These are phyloP conservation scores for Orthosia gracilis DNA, from an alignment of 2,888 invertebrate genomes.

Conservation along the genomic window DNA sequence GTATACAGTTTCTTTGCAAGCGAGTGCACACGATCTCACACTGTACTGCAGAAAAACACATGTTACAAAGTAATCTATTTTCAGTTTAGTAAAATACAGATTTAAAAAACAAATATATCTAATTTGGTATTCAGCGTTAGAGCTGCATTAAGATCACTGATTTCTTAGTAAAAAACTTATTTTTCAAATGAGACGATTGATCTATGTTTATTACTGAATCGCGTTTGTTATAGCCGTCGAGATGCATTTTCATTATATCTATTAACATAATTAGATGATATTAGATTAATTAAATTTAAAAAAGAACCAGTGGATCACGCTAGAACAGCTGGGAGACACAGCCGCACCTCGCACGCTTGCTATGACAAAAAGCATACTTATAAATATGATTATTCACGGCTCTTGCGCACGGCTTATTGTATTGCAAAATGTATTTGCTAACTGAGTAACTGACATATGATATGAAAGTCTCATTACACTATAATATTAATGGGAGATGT, in stretches of 20 bases:
- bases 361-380: conserved; percentile 79
- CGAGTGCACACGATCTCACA: conserved; percentile 60
- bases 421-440: conserved; percentile 62
- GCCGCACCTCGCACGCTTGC: conserved; percentile 57
- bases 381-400: conserved; percentile 80
- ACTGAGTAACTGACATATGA: conserved; percentile 61
- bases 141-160: conserved; percentile 19
- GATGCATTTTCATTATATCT: conserved; percentile 58
- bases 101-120: conserved; percentile 28
- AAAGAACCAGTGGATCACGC: conserved; percentile 62
- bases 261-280: conserved; percentile 69
- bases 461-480: conserved; percentile 54
- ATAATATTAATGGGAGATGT: conserved; percentile 41
- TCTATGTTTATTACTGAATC: conserved; percentile 63
- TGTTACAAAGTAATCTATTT: conserved; percentile 51
- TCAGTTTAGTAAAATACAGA: conserved; percentile 52
- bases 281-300: conserved; percentile 68
- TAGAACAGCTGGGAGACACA: conserved; percentile 52
- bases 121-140: conserved; percentile 38
- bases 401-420: conserved; percentile 66
- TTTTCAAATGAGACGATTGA: conserved; percentile 52
- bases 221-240: conserved; percentile 53
- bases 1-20: conserved; percentile 65
- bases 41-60: conserved; percentile 46
- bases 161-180: conserved; percentile 35